phyloP scores from a whole-genome alignment of 2,888 invertebrate species.

The Oscheius onirici region DNA sequence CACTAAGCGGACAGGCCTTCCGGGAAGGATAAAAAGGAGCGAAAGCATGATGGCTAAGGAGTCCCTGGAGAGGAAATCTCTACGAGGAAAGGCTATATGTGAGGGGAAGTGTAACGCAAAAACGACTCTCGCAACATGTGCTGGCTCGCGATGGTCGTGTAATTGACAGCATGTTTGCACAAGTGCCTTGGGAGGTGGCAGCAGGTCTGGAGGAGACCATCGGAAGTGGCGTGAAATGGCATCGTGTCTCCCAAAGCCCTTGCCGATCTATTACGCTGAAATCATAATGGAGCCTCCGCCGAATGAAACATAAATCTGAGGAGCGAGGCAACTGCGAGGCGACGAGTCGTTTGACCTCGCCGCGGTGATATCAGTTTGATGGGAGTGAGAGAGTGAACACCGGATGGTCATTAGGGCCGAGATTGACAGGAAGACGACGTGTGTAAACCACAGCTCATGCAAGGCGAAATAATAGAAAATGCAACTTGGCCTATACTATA shows the following conservation, averaged over 20 bases:
- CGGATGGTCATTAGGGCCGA: constrained; percentile 15
- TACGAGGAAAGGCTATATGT: background rate
- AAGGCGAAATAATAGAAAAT: too few relatives aligned
- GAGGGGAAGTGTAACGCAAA: background rate
- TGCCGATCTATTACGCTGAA: constrained; percentile 28
- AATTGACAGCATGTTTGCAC: constrained; percentile 28
- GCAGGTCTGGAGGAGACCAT: constrained; percentile 1
- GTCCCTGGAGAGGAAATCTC: background rate
- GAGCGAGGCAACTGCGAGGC: constrained; percentile 18
- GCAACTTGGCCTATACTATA: too few relatives aligned
- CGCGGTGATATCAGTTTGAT: background rate
- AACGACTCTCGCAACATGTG: constrained; percentile 25
- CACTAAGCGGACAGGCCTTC: background rate
- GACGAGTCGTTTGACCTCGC: constrained; percentile 13
- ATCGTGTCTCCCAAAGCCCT: background rate
- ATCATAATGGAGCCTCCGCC: constrained; percentile 16
- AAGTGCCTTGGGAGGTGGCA: constrained; percentile 18
- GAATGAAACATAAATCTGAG: constrained; percentile 22
- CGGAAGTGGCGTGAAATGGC: constrained; percentile 2
- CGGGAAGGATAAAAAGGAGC: constrained; percentile 4
- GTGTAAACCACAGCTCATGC: background rate
- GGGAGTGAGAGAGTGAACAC: constrained; percentile 20
- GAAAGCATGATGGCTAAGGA: constrained; percentile 9
- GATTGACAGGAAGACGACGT: constrained; percentile 11
- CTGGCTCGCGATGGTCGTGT: constrained; percentile 9